Evolutionary conservation across 1,140 invertebrate genomes (phyloP).

Genomic region (Paralvinella palmiformis): DNA sequence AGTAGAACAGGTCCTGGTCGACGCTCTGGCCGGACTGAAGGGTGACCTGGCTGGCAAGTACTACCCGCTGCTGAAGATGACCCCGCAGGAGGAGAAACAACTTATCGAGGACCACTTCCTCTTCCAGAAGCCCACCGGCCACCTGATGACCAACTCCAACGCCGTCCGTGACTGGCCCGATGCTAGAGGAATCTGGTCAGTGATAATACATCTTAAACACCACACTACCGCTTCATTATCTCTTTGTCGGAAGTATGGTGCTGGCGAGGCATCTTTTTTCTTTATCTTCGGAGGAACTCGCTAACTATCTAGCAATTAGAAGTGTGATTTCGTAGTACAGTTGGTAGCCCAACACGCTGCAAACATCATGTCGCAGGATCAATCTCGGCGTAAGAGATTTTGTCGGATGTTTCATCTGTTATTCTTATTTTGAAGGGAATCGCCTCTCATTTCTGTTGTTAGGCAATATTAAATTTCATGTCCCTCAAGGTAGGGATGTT

Average conservation of each 20-base stretch:
- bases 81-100: slow-evolving; percentile 22
- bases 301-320: not conserved
- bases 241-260: not conserved
- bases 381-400: not conserved
- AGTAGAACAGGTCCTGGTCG: slow-evolving; percentile 30
- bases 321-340: not conserved
- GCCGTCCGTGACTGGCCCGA: slow-evolving; percentile 16
- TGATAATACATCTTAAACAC: no score
- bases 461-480: not conserved
- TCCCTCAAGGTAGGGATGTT: not conserved
- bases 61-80: slow-evolving; percentile 38
- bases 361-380: not conserved
- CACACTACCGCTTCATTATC: no score
- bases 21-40: slow-evolving; percentile 25
- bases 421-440: no score
- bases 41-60: slow-evolving; percentile 41
- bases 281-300: not conserved
- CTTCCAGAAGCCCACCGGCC: slow-evolving; percentile 15
- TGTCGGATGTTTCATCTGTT: no score
- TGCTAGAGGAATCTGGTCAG: slow-evolving; percentile 15
- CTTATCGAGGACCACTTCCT: slow-evolving; percentile 17
- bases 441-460: no score
- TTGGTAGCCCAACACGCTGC: not conserved
- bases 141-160: slow-evolving; percentile 14
- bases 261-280: not conserved